Evolutionary conservation across 2,113 vertebrate genomes (phyloP).

Genomic region (Himantopus leucocephalus): DNA sequence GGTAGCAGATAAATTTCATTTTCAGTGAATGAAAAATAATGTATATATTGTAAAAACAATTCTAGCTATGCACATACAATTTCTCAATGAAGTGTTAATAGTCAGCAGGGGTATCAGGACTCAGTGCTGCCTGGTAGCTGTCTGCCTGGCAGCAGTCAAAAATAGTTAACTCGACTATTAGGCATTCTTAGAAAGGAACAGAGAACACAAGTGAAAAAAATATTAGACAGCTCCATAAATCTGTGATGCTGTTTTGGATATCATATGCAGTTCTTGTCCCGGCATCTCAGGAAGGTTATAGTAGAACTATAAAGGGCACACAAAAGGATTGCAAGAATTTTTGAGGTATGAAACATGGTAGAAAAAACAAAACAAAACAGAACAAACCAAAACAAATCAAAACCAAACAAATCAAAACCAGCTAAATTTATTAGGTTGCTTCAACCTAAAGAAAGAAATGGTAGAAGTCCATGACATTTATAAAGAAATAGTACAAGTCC

Average conservation of each 20-base stretch:
- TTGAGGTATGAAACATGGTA: accelerated
- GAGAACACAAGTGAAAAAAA: background rate
- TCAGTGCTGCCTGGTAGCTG: background rate
- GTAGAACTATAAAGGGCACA: background rate
- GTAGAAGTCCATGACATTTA: no score
- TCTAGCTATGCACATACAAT: background rate
- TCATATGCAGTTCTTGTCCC: background rate
- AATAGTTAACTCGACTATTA: background rate
- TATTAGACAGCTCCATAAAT: background rate
- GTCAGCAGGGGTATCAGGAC: background rate
- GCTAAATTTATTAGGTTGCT: background rate
- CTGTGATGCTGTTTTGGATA: background rate
- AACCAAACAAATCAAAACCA: background rate
- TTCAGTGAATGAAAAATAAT: background rate
- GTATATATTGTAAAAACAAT: background rate
- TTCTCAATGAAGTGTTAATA: background rate
- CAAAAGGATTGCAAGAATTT: background rate
- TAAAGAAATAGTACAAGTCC: background rate
- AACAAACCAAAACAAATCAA: background rate
- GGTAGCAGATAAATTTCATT: background rate
- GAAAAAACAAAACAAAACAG: background rate
- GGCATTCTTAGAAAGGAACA: background rate
- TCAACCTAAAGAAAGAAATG: background rate
- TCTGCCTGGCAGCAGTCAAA: background rate
- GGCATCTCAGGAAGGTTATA: background rate